Conservation (phyloP, 2,113 vertebrate species). For the Nycticebus coucang region DNA sequence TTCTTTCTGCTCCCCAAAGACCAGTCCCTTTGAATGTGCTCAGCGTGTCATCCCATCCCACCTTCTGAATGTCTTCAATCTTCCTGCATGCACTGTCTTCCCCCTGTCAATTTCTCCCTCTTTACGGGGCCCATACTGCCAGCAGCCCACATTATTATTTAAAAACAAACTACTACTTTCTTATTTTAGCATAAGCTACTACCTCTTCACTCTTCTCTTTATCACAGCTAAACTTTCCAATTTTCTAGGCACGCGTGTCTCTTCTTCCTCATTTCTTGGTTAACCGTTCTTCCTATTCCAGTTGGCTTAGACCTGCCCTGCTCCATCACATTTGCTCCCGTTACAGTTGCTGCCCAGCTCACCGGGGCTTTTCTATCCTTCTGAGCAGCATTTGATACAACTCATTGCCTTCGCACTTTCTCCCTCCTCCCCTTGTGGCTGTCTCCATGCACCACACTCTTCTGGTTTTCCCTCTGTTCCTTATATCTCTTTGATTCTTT, state of each 20-base stretch:
- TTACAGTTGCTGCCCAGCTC: neutral
- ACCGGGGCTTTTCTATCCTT: neutral
- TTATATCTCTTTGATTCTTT: neutral
- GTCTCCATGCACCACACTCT: neutral
- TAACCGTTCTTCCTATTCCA: neutral
- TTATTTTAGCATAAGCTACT: neutral
- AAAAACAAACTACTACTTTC: neutral
- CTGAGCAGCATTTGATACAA: neutral
- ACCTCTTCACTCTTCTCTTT: neutral
- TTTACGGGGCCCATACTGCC: neutral
- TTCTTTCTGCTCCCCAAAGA: neutral
- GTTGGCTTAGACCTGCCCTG: neutral
- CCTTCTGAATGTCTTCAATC: neutral
- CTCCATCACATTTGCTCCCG: neutral
- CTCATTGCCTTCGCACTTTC: neutral
- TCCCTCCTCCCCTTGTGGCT: neutral
- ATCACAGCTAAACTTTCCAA: neutral
- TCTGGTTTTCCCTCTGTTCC: neutral
- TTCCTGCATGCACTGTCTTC: neutral
- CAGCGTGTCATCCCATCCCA: neutral
- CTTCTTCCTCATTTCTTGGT: neutral
- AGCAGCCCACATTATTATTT: neutral
- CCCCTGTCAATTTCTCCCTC: neutral
- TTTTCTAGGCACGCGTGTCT: neutral
- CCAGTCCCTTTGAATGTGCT: neutral